Percentiles rank a stretch among this genome's conserved stretches.
Conservation (phyloP, 1,140 invertebrate genomes). For the Neotoxoptera formosana region DNA sequence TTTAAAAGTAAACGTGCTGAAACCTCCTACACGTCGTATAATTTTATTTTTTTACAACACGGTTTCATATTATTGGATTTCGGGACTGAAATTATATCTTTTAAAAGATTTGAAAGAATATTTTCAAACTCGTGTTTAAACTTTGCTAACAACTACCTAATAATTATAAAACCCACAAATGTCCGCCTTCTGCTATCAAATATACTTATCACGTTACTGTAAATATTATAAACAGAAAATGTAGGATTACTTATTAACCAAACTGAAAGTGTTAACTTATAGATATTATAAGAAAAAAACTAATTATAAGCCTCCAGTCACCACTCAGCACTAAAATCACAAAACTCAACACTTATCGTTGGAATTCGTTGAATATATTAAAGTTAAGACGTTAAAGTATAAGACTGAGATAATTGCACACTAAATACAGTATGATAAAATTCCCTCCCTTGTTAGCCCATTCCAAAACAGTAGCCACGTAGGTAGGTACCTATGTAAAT, state of each 20-base stretch:
- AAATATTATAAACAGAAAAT: background rate
- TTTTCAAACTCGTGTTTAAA: background rate
- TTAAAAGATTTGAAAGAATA: background rate
- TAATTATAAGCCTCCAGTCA: background rate
- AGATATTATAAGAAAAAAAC: background rate
- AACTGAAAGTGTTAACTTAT: background rate
- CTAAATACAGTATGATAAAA: background rate
- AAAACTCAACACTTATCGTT: background rate
- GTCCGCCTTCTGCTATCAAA: background rate
- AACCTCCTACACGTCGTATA: background rate
- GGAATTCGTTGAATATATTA: background rate
- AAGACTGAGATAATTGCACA: background rate
- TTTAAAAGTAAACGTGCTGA: background rate
- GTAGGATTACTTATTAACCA: background rate
- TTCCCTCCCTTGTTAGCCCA: background rate
- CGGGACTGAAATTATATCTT: background rate
- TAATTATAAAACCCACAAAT: slow-evolving; percentile 18
- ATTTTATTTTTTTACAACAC: background rate
- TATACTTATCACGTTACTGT: background rate
- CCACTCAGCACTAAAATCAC: background rate
- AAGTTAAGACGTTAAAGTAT: background rate
- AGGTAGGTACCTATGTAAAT: background rate
- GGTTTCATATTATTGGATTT: background rate
- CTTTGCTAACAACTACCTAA: background rate
- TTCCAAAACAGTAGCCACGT: background rate